Evolutionary conservation across 2,888 invertebrate species (phyloP).

Genomic region (Artemia sinica): DNA sequence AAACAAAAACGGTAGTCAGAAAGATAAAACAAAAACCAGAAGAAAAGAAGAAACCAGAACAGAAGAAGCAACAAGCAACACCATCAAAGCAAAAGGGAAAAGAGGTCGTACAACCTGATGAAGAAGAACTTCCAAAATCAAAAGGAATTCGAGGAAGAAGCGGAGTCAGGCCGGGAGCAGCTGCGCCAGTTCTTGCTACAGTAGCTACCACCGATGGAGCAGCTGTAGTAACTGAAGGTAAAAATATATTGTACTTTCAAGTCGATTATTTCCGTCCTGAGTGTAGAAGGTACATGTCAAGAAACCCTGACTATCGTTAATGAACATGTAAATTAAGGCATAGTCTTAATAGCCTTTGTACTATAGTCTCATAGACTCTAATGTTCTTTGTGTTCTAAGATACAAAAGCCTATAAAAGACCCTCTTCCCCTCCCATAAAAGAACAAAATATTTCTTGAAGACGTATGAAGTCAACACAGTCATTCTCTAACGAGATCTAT

Average conservation of each 20-base stretch:
- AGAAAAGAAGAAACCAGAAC: constrained; percentile 17
- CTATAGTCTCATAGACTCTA: too few relatives aligned
- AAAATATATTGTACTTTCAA: neutral
- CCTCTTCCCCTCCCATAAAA: too few relatives aligned
- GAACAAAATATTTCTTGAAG: too few relatives aligned
- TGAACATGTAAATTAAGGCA: too few relatives aligned
- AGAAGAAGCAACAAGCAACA: constrained; percentile 32
- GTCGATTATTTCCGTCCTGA: too few relatives aligned
- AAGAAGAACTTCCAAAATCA: constrained; percentile 19
- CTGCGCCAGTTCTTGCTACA: neutral
- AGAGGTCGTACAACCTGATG: constrained; percentile 15
- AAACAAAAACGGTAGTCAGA: neutral
- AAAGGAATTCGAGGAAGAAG: constrained; percentile 18
- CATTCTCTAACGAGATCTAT: too few relatives aligned
- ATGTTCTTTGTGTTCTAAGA: too few relatives aligned
- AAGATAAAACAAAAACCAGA: constrained; percentile 22
- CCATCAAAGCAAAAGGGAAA: constrained; percentile 25
- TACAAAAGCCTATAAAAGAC: too few relatives aligned
- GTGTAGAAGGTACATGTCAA: too few relatives aligned
- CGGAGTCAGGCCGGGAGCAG: neutral
- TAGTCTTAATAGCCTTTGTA: too few relatives aligned
- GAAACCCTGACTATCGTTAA: too few relatives aligned
- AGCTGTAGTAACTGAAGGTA: neutral
- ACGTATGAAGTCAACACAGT: too few relatives aligned
- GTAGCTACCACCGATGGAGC: neutral